Conservation (phyloP, 2,113 vertebrate species). For the Bungarus multicinctus region DNA sequence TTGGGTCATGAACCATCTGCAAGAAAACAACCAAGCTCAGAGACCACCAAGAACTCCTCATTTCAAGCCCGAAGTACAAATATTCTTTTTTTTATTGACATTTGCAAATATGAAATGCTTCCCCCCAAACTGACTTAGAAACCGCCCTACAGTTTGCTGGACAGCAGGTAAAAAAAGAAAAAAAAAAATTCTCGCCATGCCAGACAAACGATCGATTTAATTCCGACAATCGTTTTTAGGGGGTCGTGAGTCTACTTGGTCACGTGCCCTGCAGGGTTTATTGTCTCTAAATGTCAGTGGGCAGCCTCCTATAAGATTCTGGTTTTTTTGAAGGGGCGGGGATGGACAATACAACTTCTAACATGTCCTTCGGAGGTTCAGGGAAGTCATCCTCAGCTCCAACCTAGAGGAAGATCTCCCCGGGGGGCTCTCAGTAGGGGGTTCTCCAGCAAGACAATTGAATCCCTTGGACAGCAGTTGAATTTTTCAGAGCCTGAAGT, state of each 20-base stretch:
- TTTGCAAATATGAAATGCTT: not conserved
- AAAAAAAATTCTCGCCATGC: not conserved
- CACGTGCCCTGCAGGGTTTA: not conserved
- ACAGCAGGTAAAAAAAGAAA: not conserved
- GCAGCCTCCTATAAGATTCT: not conserved
- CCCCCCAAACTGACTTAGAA: not conserved
- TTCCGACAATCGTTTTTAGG: not conserved
- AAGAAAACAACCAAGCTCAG: no score
- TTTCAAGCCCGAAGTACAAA: no score
- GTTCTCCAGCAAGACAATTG: not conserved
- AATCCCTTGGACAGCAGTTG: not conserved
- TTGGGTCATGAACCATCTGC: no score
- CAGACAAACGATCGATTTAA: not conserved
- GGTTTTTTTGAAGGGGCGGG: not conserved
- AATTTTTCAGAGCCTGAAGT: conserved; percentile 33
- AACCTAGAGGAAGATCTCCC: not conserved
- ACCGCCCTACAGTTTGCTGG: not conserved
- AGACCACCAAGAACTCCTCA: no score
- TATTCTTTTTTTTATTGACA: no score
- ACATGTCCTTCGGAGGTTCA: not conserved
- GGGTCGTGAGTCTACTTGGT: not conserved
- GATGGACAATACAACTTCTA: not conserved
- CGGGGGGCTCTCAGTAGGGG: conserved; percentile 3
- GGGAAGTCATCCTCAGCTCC: fast-evolving
- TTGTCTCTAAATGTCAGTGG: not conserved